Conservation (phyloP, 2,113 vertebrate species). For the Melanerpes aurifrons region DNA sequence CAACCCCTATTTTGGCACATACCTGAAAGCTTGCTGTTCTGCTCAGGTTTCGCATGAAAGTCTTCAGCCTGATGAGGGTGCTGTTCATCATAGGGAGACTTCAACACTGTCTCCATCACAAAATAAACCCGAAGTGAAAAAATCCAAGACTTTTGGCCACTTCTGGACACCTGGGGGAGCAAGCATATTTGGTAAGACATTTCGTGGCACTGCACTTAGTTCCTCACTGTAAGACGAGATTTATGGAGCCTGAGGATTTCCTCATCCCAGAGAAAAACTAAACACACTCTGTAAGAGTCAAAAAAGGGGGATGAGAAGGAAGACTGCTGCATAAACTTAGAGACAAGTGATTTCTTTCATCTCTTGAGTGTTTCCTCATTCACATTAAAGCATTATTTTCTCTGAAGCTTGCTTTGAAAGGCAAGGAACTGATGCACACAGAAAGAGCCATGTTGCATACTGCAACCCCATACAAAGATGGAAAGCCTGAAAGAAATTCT, state of each 20-base stretch:
- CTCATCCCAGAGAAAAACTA: not conserved
- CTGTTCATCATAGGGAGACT: constrained; percentile 58
- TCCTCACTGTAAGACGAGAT: not conserved
- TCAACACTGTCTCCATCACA: constrained; percentile 62
- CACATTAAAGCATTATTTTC: not conserved
- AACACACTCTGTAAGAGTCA: not conserved
- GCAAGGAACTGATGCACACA: not conserved
- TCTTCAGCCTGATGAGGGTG: constrained; percentile 65
- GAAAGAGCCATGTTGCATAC: not conserved
- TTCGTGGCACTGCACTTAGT: not conserved
- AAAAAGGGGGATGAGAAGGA: not conserved
- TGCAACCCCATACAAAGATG: not conserved
- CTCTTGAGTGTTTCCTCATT: not conserved
- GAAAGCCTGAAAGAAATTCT: not conserved
- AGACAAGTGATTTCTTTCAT: not conserved
- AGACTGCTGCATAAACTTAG: not conserved
- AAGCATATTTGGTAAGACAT: not conserved
- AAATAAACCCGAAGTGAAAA: not conserved
- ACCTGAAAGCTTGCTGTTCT: constrained; percentile 73
- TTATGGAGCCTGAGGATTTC: not conserved
- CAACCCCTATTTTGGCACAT: not conserved
- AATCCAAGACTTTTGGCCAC: not conserved
- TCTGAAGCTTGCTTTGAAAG: constrained; percentile 11
- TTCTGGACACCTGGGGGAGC: constrained; percentile 1
- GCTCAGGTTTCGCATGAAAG: constrained; percentile 49